Conservation (phyloP, 2,113 vertebrate genomes). For the Formicarius rufipectus region DNA sequence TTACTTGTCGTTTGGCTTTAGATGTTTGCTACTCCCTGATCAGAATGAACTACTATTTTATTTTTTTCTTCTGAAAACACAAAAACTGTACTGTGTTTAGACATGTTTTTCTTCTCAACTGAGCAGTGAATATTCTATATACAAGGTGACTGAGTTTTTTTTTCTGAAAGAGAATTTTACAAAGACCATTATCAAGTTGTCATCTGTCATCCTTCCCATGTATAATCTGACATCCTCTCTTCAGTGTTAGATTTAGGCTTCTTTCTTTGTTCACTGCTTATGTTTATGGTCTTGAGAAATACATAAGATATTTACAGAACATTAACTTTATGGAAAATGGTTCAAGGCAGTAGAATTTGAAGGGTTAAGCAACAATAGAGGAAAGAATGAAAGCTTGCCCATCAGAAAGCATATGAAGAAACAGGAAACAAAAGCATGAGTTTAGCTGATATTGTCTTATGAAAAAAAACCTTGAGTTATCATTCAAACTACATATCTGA, state of each 20-base stretch:
- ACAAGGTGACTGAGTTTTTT: not conserved
- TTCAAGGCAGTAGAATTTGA: not conserved
- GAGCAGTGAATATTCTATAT: not conserved
- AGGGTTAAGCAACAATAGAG: not conserved
- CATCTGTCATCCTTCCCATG: not conserved
- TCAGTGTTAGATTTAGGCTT: not conserved
- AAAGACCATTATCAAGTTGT: not conserved
- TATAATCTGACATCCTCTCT: not conserved
- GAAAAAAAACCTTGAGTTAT: not conserved
- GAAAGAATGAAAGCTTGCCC: not conserved
- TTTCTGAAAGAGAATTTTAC: not conserved
- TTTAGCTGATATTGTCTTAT: not conserved
- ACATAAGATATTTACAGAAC: not conserved
- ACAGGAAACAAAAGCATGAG: not conserved
- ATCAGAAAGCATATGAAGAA: not conserved
- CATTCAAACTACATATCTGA: not conserved
- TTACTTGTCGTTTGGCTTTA: not conserved
- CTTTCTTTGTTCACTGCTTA: not conserved
- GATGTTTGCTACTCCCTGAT: not conserved
- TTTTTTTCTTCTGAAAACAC: not conserved
- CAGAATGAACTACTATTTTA: not conserved
- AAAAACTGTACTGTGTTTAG: not conserved
- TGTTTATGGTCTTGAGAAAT: not conserved
- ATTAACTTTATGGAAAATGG: not conserved
- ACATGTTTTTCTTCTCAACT: not conserved